These are phyloP conservation scores for Phalacrocorax pelagicus DNA, from an alignment of 2,113 vertebrate genomes.

Conservation along the genomic window DNA sequence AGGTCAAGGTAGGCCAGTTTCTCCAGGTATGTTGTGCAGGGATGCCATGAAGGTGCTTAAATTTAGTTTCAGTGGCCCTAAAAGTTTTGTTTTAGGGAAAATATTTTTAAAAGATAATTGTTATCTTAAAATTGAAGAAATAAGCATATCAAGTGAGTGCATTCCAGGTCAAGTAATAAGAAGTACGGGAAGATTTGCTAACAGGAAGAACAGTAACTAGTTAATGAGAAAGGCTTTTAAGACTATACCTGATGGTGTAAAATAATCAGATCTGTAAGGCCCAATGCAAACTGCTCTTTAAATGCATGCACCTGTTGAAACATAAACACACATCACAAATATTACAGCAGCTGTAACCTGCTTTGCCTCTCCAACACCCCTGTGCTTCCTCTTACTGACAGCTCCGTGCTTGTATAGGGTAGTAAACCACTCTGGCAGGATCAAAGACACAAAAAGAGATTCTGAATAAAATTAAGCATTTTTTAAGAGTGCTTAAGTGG, in stretches of 20 bases:
- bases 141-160: not conserved
- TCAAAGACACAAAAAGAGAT: not conserved
- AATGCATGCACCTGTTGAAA: not conserved
- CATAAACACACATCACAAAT: not conserved
- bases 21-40: not conserved
- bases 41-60: fast-evolving
- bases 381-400: not conserved
- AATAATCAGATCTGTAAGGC: not conserved
- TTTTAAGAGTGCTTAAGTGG: not conserved
- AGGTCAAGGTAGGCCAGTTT: not conserved
- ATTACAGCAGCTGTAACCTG: not conserved
- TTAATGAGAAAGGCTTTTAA: not conserved
- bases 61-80: not conserved
- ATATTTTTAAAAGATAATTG: not conserved
- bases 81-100: not conserved
- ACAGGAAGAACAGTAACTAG: not conserved
- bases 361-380: not conserved
- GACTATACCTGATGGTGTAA: not conserved
- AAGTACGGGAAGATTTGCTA: not conserved
- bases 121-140: not conserved
- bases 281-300: not conserved
- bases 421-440: not conserved
- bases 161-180: not conserved
- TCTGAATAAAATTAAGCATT: not conserved
- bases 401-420: not conserved